Percentiles rank a stretch among this genome's conserved stretches.
These are phyloP conservation scores for Scaptomyza tumidula DNA, from an alignment of 2,888 invertebrate species.

Conservation along the genomic window DNA sequence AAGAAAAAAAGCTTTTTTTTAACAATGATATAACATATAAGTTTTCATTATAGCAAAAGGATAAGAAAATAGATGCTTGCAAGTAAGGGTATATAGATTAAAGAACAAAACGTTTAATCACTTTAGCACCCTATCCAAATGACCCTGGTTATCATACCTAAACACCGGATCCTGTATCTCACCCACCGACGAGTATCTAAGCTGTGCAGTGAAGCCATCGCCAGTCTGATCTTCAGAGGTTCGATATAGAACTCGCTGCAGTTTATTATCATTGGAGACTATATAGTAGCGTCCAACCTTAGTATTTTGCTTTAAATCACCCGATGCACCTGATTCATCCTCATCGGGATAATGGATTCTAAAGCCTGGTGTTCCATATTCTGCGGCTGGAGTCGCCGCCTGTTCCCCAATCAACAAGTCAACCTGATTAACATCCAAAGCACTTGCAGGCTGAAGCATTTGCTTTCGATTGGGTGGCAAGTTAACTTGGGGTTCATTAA, in stretches of 20 bases:
- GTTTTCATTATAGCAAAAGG: no score
- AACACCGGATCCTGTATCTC: slow-evolving; percentile 84
- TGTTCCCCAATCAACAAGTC: slow-evolving; percentile 1
- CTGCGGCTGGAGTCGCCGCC: slow-evolving; percentile 39
- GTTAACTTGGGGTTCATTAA: slow-evolving; percentile 53
- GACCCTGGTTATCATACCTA: slow-evolving; percentile 82
- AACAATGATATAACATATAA: no score
- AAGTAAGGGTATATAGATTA: no score
- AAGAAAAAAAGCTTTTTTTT: no score
- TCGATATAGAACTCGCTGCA: slow-evolving; percentile 83
- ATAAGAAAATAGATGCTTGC: no score
- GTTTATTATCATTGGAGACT: slow-evolving; percentile 81
- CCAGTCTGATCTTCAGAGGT: slow-evolving; percentile 76
- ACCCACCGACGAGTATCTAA: slow-evolving; percentile 83
- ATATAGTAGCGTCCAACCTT: slow-evolving; percentile 83
- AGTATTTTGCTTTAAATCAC: slow-evolving; percentile 17
- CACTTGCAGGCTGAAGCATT: slow-evolving; percentile 13
- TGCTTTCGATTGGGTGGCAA: slow-evolving; percentile 64
- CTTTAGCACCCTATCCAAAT: slow-evolving; percentile 82
- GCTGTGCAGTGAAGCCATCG: slow-evolving; percentile 83
- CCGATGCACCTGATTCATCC: slow-evolving; percentile 16
- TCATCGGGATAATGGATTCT: slow-evolving; percentile 68
- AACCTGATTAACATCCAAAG: slow-evolving; percentile 27
- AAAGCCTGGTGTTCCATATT: slow-evolving; percentile 73
- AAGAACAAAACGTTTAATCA: slow-evolving; percentile 31